Evolutionary conservation across 2,797 vertebrate species (phyloP).

Genomic region (Xiphorhynchus erythropygius): DNA sequence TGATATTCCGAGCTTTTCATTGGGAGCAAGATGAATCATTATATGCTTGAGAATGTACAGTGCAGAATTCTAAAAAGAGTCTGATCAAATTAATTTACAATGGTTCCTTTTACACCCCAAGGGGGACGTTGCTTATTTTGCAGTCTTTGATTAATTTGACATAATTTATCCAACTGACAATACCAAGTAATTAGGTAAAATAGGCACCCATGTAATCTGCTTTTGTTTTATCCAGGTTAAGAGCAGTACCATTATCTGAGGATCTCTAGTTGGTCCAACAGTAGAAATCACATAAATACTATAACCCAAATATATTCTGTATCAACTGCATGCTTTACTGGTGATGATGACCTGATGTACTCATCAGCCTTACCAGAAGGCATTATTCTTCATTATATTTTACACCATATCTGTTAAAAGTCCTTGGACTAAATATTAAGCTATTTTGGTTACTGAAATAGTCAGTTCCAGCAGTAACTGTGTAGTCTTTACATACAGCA

Average conservation of each 20-base stretch:
- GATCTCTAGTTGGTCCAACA: not conserved
- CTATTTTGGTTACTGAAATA: not conserved
- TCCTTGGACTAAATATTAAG: not conserved
- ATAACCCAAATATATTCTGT: not conserved
- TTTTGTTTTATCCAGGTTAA: not conserved
- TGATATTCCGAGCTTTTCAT: not conserved
- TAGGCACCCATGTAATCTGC: not conserved
- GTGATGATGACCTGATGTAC: not conserved
- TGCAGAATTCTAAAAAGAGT: not conserved
- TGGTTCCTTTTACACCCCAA: not conserved
- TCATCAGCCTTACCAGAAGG: not conserved
- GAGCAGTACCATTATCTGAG: not conserved
- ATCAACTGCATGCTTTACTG: not conserved
- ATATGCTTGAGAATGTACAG: not conserved
- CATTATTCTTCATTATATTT: not conserved
- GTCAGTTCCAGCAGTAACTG: not conserved
- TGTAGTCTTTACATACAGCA: not conserved
- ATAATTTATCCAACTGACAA: not conserved
- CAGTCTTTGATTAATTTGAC: not conserved
- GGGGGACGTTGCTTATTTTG: not conserved
- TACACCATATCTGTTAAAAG: not conserved
- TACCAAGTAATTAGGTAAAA: not conserved
- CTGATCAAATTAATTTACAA: not conserved
- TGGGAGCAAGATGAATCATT: not conserved
- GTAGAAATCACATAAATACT: not conserved